Evolutionary conservation across 2,888 invertebrate species (phyloP).

Genomic region (Caenorhabditis macrosperma): DNA sequence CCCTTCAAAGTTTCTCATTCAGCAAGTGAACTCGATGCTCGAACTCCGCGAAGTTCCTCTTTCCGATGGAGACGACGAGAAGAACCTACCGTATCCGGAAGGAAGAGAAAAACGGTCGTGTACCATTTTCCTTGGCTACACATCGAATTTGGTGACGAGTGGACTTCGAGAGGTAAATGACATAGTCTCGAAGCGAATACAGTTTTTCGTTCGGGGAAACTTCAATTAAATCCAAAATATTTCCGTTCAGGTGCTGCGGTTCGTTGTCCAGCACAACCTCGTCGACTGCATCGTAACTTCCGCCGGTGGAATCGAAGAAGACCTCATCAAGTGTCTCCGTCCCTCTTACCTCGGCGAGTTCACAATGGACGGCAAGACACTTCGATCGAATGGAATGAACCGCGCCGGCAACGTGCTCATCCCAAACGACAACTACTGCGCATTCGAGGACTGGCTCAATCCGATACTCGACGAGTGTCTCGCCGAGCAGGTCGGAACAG

Average conservation of each 20-base stretch:
- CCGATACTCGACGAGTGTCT: conserved; percentile 93
- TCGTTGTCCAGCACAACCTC: conserved; percentile 83
- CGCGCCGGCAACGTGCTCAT: conserved; percentile 94
- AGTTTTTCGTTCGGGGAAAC: neutral
- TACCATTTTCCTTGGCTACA: conserved; percentile 96
- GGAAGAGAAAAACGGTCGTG: conserved; percentile 83
- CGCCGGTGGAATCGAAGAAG: conserved; percentile 98
- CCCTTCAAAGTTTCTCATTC: conserved; percentile 21
- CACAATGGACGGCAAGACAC: conserved; percentile 76
- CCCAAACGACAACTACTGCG: conserved; percentile 97
- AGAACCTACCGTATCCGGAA: conserved; percentile 75
- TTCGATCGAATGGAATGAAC: conserved; percentile 88
- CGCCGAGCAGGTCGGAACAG: too few relatives aligned
- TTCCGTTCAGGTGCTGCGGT: conserved; percentile 56
- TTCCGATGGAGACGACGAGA: conserved; percentile 58
- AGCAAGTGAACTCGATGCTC: conserved; percentile 77
- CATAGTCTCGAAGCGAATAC: conserved; percentile 2
- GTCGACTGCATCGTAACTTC: conserved; percentile 97
- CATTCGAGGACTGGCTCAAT: conserved; percentile 97
- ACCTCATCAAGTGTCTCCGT: conserved; percentile 97
- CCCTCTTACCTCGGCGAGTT: conserved; percentile 89
- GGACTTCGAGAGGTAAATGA: conserved; percentile 90
- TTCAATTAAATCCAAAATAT: neutral
- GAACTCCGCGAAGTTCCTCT: conserved; percentile 62
- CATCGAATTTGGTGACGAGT: conserved; percentile 96